Conservation (phyloP, 2,797 vertebrate species). For the Gorsachius magnificus region DNA sequence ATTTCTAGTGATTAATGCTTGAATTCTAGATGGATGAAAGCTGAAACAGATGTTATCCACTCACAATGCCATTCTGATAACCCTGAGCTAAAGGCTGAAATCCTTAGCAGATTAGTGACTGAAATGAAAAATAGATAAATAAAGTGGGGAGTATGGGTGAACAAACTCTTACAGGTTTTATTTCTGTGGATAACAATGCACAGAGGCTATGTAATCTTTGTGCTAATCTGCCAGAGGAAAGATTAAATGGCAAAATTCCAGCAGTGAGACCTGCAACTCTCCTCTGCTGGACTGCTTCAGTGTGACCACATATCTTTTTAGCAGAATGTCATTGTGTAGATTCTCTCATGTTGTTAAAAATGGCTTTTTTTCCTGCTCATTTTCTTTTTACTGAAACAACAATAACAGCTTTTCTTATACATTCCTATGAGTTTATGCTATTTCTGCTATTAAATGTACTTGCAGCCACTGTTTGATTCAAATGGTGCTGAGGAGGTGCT, state of each 20-base stretch:
- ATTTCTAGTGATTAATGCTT: conserved; percentile 64
- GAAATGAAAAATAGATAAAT: conserved; percentile 56
- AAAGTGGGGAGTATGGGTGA: not conserved
- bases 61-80: conserved; percentile 43
- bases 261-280: not conserved
- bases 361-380: accelerated
- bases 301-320: not conserved
- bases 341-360: not conserved
- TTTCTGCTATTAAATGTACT: not conserved
- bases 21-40: conserved; percentile 41
- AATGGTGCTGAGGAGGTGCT: not conserved
- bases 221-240: conserved; percentile 33
- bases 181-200: conserved; percentile 42
- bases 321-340: not conserved
- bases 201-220: not conserved
- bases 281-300: not conserved
- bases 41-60: conserved; percentile 64
- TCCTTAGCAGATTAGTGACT: conserved; percentile 47
- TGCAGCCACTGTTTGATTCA: not conserved
- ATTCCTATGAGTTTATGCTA: not conserved
- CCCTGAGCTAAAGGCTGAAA: conserved; percentile 57
- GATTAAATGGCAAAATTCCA: conserved; percentile 60
- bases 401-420: not conserved
- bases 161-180: conserved; percentile 18
- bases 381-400: not conserved